phyloP scores from a whole-genome alignment of 2,888 invertebrate species.

The Trichopoda pennipes region DNA sequence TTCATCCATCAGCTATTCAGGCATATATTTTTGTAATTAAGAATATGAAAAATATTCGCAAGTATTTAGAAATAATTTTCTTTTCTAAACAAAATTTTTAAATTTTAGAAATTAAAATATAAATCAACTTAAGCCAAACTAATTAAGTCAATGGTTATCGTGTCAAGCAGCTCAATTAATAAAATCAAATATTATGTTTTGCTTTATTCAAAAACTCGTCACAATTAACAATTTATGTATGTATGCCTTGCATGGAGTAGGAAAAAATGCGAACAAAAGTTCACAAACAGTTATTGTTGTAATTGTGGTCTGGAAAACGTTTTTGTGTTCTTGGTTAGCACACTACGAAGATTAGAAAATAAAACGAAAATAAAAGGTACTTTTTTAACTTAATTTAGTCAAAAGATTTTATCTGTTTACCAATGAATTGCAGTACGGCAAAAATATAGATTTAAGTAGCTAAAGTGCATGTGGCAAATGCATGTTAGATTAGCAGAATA shows the following conservation, averaged over 20 bases:
- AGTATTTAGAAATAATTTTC: too few relatives aligned
- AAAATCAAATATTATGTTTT: too few relatives aligned
- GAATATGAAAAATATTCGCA: too few relatives aligned
- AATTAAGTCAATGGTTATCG: too few relatives aligned
- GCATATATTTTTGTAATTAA: too few relatives aligned
- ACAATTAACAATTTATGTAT: slow-evolving; percentile 32
- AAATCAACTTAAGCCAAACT: too few relatives aligned
- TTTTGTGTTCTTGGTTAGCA: slow-evolving; percentile 41
- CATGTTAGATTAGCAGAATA: slow-evolving; percentile 50
- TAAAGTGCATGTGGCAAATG: slow-evolving; percentile 49
- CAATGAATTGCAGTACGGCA: slow-evolving; percentile 6
- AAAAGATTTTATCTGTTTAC: slow-evolving; percentile 41
- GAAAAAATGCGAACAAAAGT: slow-evolving; percentile 74
- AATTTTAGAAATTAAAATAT: too few relatives aligned
- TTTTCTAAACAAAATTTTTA: too few relatives aligned
- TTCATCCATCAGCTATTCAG: too few relatives aligned
- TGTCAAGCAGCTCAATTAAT: too few relatives aligned
- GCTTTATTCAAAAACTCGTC: not conserved
- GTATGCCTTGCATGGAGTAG: slow-evolving; percentile 58
- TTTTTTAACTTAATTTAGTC: slow-evolving; percentile 49
- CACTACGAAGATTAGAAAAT: slow-evolving; percentile 21
- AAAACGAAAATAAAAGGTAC: slow-evolving; percentile 35
- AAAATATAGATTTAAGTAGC: slow-evolving; percentile 18
- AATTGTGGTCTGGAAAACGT: slow-evolving; percentile 58
- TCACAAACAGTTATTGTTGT: slow-evolving; percentile 68